Conservation (phyloP, 1,140 invertebrate species). For the Coboldia fuscipes region DNA sequence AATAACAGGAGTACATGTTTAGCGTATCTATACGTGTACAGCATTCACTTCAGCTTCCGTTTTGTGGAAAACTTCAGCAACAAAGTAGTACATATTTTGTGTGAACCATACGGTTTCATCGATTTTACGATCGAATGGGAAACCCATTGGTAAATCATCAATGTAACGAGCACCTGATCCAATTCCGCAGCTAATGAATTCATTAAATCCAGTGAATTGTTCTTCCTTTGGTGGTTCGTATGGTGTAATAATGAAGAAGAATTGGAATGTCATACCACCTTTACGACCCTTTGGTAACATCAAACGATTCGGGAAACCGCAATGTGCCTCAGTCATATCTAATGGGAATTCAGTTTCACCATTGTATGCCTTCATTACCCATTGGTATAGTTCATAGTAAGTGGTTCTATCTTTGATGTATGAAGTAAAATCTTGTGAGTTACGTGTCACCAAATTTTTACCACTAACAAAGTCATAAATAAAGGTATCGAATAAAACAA, state of each 20-base stretch:
- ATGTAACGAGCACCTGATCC: conserved; percentile 16
- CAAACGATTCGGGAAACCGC: conserved; percentile 34
- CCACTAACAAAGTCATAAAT: conserved; percentile 27
- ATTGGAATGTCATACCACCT: conserved; percentile 32
- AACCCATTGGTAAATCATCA: conserved; percentile 37
- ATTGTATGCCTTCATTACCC: conserved; percentile 20
- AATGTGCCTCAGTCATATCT: conserved; percentile 19
- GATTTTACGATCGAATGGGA: conserved; percentile 40
- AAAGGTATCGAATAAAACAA: conserved; percentile 32
- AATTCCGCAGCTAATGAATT: conserved; percentile 15
- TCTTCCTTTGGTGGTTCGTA: conserved; percentile 14
- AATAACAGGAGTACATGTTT: not conserved
- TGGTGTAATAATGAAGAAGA: conserved; percentile 32
- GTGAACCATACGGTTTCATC: conserved; percentile 23
- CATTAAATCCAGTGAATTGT: conserved; percentile 10
- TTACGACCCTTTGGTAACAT: conserved; percentile 33
- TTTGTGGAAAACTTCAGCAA: conserved; percentile 34
- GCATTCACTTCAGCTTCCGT: not conserved
- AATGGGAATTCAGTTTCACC: conserved; percentile 14
- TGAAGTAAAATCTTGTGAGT: conserved; percentile 26
- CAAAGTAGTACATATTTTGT: conserved; percentile 33
- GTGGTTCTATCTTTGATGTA: conserved; percentile 21
- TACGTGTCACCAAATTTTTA: conserved; percentile 30
- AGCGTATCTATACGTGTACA: not conserved
- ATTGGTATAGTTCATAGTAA: conserved; percentile 17